Conservation (phyloP, 2,888 invertebrate genomes). For the Adela reaumurella region DNA sequence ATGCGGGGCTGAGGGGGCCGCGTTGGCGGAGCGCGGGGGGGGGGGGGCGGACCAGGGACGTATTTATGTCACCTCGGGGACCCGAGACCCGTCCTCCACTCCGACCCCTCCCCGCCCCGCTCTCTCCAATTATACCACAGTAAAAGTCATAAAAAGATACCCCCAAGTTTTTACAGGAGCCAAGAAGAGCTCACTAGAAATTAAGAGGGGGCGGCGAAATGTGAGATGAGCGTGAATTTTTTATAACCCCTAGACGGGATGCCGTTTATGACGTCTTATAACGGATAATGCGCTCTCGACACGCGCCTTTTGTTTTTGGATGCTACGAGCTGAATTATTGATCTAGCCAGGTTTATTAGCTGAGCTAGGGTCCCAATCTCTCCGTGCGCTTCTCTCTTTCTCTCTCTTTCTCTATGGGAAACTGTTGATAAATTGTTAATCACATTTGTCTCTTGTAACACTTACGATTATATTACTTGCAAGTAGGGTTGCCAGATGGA, state of each 20-base stretch:
- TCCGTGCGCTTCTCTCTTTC: too few relatives aligned
- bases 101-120: constrained; percentile 30
- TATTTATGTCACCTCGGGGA: constrained; percentile 57
- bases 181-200: constrained; percentile 53
- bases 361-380: too few relatives aligned
- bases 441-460: too few relatives aligned
- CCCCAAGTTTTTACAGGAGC: constrained; percentile 57
- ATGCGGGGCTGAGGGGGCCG: constrained; percentile 30
- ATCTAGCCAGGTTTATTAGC: constrained; percentile 38
- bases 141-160: constrained; percentile 59
- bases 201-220: constrained; percentile 58
- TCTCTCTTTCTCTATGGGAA: too few relatives aligned
- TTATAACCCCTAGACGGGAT: constrained; percentile 55
- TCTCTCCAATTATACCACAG: constrained; percentile 58
- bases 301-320: constrained; percentile 39
- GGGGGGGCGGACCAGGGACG: constrained; percentile 25
- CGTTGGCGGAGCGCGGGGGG: too few relatives aligned
- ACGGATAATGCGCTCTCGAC: constrained; percentile 45
- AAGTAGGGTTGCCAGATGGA: too few relatives aligned
- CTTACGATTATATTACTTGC: too few relatives aligned
- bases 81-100: constrained; percentile 25
- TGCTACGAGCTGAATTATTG: constrained; percentile 42
- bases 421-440: too few relatives aligned
- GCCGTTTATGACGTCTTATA: constrained; percentile 55
- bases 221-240: constrained; percentile 57